Percentiles rank a stretch among this genome's conserved stretches.
phyloP scores from a whole-genome alignment of 2,113 vertebrate genomes.

The Paracanthobrama guichenoti region DNA sequence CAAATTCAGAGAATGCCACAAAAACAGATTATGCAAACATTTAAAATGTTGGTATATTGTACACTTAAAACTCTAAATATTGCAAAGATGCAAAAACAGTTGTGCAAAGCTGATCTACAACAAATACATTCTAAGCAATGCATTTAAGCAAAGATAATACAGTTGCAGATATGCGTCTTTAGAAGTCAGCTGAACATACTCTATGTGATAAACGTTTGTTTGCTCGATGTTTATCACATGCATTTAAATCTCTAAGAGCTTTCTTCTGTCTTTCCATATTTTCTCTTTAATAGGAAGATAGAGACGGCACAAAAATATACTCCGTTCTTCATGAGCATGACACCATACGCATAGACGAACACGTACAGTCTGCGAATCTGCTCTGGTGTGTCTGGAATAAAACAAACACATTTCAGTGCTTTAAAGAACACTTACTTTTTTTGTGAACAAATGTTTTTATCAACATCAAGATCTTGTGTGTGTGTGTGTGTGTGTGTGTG shows the following conservation, averaged over 20 bases:
- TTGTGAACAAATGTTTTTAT: background rate
- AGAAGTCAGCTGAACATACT: background rate
- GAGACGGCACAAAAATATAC: constrained; percentile 33
- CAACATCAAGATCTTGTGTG: background rate
- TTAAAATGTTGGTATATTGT: background rate
- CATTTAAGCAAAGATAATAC: background rate
- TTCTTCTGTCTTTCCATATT: constrained; percentile 14
- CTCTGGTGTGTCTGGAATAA: background rate
- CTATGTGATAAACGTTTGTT: background rate
- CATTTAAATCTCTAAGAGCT: background rate
- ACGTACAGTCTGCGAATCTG: background rate
- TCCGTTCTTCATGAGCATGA: constrained; percentile 43
- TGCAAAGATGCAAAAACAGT: background rate
- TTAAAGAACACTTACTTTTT: background rate
- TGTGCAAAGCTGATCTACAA: background rate
- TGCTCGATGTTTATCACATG: background rate
- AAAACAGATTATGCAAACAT: background rate
- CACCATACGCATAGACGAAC: constrained; percentile 34
- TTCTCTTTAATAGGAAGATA: constrained; percentile 39
- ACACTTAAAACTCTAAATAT: background rate
- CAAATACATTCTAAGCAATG: background rate
- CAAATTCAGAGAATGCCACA: background rate
- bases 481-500: no score
- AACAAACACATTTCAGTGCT: background rate
- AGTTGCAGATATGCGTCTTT: background rate